A percentile compares a stretch with the other conserved stretches of the same genome.
phyloP scores from a whole-genome alignment of 2,888 invertebrate species.

The Meiosimyza decipiens region DNA sequence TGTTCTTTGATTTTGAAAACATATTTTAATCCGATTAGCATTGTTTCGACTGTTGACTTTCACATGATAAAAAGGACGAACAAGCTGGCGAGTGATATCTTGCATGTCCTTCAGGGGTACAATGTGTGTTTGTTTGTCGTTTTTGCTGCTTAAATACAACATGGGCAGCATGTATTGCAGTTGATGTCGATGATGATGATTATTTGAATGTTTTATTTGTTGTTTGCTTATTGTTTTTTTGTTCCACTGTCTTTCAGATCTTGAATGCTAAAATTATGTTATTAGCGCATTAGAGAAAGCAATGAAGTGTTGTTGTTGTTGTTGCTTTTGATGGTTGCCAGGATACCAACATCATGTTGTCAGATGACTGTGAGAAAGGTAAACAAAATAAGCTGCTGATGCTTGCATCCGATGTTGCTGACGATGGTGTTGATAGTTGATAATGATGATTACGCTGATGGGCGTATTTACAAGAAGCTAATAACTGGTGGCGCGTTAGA shows the following conservation, averaged over 20 bases:
- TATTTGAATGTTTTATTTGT: conserved; percentile 33
- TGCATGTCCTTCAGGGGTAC: conserved; percentile 13
- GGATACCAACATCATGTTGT: no score
- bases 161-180: conserved; percentile 37
- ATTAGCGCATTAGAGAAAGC: conserved; percentile 60
- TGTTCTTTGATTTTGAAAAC: conserved; percentile 42
- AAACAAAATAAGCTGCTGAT: no score
- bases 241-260: conserved; percentile 6
- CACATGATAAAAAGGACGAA: conserved; percentile 48
- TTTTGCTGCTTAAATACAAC: conserved; percentile 48
- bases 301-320: conserved; percentile 40
- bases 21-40: conserved; percentile 59
- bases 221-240: conserved; percentile 26
- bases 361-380: no score
- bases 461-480: no score
- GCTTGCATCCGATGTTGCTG: no score
- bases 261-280: conserved; percentile 50
- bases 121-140: conserved; percentile 38
- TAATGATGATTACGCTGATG: no score
- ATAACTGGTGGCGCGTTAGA: no score
- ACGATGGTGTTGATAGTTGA: no score
- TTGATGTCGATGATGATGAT: conserved; percentile 18
- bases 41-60: conserved; percentile 61
- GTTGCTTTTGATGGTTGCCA: not conserved
- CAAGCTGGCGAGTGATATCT: not conserved